A percentile compares a stretch with the other conserved stretches of the same genome.
Conservation (phyloP, 2,113 vertebrate species). For the Felis catus region DNA sequence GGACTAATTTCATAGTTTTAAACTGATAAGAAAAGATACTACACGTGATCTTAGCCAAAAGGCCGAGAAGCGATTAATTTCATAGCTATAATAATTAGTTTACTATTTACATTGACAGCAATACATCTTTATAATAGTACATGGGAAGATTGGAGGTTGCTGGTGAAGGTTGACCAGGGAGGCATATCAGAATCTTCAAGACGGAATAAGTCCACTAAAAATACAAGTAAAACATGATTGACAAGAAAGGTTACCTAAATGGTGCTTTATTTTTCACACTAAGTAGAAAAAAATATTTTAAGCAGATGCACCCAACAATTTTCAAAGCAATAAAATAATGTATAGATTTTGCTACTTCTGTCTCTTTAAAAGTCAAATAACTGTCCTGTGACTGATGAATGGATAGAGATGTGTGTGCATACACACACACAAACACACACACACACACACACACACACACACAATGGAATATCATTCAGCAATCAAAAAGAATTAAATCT, state of each 20-base stretch:
- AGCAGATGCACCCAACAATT: neutral
- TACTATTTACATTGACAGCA: neutral
- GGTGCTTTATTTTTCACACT: neutral
- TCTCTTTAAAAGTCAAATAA: neutral
- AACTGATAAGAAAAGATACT: too few species aligned
- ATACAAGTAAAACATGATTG: neutral
- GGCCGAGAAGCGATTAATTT: neutral
- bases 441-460: too few species aligned
- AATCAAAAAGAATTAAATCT: too few species aligned
- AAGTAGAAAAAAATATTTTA: neutral
- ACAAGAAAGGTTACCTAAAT: neutral
- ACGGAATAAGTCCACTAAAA: neutral
- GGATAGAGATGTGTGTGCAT: too few species aligned
- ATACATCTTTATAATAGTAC: neutral
- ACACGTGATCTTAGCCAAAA: too few species aligned
- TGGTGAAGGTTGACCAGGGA: neutral
- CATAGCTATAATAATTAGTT: neutral
- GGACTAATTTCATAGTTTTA: neutral
- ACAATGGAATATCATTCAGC: too few species aligned
- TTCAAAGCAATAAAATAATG: neutral
- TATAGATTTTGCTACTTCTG: neutral
- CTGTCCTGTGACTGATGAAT: too few species aligned
- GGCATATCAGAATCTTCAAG: neutral
- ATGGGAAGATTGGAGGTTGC: neutral
- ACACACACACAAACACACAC: too few species aligned